A percentile compares a stretch with the other conserved stretches of the same genome.
Conservation (phyloP, 2,113 vertebrate genomes). For the Salvelinus fontinalis region DNA sequence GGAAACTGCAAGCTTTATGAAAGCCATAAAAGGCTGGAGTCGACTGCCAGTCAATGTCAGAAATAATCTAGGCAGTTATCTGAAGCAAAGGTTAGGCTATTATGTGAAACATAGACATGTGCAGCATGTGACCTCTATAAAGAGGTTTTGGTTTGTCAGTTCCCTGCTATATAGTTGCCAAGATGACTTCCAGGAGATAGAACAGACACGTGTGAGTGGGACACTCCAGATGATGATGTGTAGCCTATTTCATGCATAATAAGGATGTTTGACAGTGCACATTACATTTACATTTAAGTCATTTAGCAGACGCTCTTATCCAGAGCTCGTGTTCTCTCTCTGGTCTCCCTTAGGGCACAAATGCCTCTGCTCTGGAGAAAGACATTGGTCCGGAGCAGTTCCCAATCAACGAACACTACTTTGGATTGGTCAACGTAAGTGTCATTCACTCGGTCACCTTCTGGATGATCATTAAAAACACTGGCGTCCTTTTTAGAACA, state of each 20-base stretch:
- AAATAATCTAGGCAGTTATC: neutral
- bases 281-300: too few relatives aligned
- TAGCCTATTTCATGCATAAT: neutral
- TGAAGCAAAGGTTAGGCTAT: neutral
- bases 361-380: conserved; percentile 99
- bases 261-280: neutral
- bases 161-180: neutral
- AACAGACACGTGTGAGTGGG: neutral
- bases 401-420: conserved; percentile 99
- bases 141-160: too few relatives aligned
- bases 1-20: conserved; percentile 7
- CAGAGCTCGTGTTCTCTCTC: conserved; percentile 3
- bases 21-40: too few relatives aligned
- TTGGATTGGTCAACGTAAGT: conserved; percentile 97
- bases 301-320: too few relatives aligned
- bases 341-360: conserved; percentile 85
- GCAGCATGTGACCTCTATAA: neutral
- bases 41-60: neutral
- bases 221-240: neutral
- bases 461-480: too few relatives aligned
- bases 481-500: too few relatives aligned
- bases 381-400: conserved; percentile 99
- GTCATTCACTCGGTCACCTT: conserved; percentile 15
- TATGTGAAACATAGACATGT: neutral
- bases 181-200: too few relatives aligned